Evolutionary conservation across 53 echinoderm and acorn worm genomes (phyloP).

Genomic region (Temnopleurus reevesii): DNA sequence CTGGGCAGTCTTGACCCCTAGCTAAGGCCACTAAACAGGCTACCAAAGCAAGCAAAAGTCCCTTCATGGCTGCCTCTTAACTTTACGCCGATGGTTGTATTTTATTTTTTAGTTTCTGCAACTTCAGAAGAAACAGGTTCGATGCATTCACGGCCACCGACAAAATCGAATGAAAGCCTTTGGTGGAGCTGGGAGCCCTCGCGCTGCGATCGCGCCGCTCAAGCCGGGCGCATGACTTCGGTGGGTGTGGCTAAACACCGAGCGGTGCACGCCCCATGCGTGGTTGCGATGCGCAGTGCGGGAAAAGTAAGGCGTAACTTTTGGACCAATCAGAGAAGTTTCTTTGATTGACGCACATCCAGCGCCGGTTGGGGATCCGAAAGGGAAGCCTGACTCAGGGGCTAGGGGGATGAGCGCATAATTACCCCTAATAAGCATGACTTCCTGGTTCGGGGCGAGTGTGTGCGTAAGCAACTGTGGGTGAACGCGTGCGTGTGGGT

Average conservation of each 20-base stretch:
- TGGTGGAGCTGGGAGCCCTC: background rate
- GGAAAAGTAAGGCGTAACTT: background rate
- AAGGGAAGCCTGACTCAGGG: slow-evolving; percentile 47
- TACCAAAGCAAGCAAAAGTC: slow-evolving; percentile 22
- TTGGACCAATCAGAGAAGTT: slow-evolving; percentile 37
- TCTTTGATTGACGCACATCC: slow-evolving; percentile 46
- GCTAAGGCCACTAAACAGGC: slow-evolving; percentile 43
- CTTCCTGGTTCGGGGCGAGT: slow-evolving; percentile 32
- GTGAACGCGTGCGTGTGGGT: slow-evolving; percentile 3
- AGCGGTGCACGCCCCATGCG: slow-evolving; percentile 4
- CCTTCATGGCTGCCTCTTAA: slow-evolving; percentile 28
- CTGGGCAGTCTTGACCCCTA: slow-evolving; percentile 51
- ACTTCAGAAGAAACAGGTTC: background rate
- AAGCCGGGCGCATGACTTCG: background rate
- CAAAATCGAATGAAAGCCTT: slow-evolving; percentile 35
- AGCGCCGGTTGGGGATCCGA: slow-evolving; percentile 1
- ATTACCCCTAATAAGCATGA: slow-evolving; percentile 32
- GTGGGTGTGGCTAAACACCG: background rate
- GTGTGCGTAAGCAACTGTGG: slow-evolving; percentile 4
- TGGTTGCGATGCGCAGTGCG: background rate
- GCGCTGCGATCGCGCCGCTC: background rate
- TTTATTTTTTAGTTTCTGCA: slow-evolving; percentile 5
- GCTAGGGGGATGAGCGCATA: slow-evolving; percentile 32
- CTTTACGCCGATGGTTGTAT: background rate
- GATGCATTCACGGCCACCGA: slow-evolving; percentile 30